Conservation (phyloP, 2,888 invertebrate genomes). For the Mythimna albipuncta region DNA sequence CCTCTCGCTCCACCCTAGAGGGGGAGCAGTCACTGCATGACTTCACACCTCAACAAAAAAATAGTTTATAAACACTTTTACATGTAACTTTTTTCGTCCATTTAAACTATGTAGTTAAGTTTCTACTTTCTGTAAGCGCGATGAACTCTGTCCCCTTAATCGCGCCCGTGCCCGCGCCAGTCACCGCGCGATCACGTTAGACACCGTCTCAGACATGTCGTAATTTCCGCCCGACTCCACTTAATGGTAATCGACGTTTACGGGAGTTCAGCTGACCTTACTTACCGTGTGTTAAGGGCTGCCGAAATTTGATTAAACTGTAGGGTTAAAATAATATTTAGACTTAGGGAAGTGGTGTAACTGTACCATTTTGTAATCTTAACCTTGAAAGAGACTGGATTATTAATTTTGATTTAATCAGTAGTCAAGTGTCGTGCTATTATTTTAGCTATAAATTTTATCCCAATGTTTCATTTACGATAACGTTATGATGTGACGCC, state of each 20-base stretch:
- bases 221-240: slow-evolving; percentile 70
- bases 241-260: slow-evolving; percentile 70
- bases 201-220: slow-evolving; percentile 64
- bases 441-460: background rate
- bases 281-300: slow-evolving; percentile 40
- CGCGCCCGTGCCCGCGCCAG: background rate
- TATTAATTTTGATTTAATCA: background rate
- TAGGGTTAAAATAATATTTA: slow-evolving; percentile 39
- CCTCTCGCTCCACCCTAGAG: too few species aligned
- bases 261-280: slow-evolving; percentile 43
- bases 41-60: too few species aligned
- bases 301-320: slow-evolving; percentile 41
- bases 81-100: too few species aligned
- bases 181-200: slow-evolving; percentile 28
- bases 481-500: too few species aligned
- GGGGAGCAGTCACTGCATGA: too few species aligned
- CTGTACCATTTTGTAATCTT: slow-evolving; percentile 1
- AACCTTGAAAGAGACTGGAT: too few species aligned
- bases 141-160: background rate
- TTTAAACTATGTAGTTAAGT: too few species aligned
- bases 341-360: slow-evolving; percentile 1
- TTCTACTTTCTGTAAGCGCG: too few species aligned
- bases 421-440: background rate
- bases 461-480: background rate
- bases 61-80: too few species aligned